Percentiles rank a stretch among this genome's conserved stretches.
phyloP scores from a whole-genome alignment of 2,113 vertebrate species.

The Tylochromis polylepis region DNA sequence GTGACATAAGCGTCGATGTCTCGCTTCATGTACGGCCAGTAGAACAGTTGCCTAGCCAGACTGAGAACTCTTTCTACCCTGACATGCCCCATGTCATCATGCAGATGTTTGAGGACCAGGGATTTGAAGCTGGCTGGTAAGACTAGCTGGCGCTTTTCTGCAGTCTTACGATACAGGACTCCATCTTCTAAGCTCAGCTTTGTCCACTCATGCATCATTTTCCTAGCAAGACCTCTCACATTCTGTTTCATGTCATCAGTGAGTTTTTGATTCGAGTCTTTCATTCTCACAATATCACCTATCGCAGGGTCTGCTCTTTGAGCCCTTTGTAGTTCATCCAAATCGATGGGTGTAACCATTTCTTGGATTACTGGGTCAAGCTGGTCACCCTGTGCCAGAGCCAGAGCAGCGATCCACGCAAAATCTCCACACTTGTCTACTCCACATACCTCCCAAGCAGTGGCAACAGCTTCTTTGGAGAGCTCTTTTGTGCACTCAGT shows the following conservation, averaged over 20 bases:
- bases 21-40: no score
- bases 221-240: neutral
- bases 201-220: neutral
- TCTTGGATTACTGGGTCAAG: neutral
- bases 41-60: no score
- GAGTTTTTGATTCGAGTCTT: neutral
- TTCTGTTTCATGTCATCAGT: neutral
- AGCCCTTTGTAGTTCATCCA: no score
- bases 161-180: neutral
- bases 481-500: neutral
- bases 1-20: no score
- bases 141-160: neutral
- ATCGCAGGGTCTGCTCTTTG: neutral
- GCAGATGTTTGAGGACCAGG: neutral
- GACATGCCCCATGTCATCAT: neutral
- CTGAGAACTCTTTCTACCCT: neutral
- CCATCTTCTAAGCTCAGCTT: no score
- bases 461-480: neutral
- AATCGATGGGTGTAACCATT: neutral
- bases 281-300: neutral
- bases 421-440: neutral
- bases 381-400: neutral
- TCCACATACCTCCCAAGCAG: neutral
- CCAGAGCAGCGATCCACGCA: neutral
- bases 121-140: neutral